Evolutionary conservation across 2,888 invertebrate genomes (phyloP), one percentile per base, ranked within the genome.

Genomic region (Meteorus colon): DNA sequence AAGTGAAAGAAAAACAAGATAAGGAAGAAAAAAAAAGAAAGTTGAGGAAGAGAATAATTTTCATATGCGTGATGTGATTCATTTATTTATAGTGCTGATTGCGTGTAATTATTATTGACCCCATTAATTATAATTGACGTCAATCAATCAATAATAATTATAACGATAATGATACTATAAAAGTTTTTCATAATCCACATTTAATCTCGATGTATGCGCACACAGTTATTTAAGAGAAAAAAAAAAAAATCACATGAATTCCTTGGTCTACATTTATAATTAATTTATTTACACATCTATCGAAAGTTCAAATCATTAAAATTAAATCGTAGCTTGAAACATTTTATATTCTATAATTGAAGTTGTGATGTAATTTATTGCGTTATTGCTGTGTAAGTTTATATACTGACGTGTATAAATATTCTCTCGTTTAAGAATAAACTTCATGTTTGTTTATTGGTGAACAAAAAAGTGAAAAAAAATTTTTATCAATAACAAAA

Each of bases 91-190:
- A 24, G 14, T 60, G 10, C 10, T 60, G 24, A 24, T 5, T 1
- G n/a, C 16, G 29, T 27, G 51, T 31, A 68, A 29, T 48, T 55
- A 29, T 31, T 51, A 45, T 51, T 48, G 16, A 45, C 29, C 19
- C 16, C 24, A 68, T 68, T 29, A 48, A 68, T 68, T 48, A 48
- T 68, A 68, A 68, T 51, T 68, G 29, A 51, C 29, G 68, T 51
- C 68, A 68, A 68, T 31, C 68, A 48, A 48, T 68, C n/a, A 29
- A 10, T 45, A 16, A 67, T 37, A 10, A 41, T 67, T 19, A 27
- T 60, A 4, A 37, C 19, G 37, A n/a, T 62, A 16, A 16, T 62
- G 48, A n/a, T 48, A n/a, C n/a, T n/a, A n/a, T n/a, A 4, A 4
- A 48, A n/a, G 6, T 16, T 48, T 48, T 48, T 41, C 41, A 41